These are phyloP conservation scores for Tetropium fuscum DNA, from an alignment of 2,888 invertebrate species.

Conservation along the genomic window DNA sequence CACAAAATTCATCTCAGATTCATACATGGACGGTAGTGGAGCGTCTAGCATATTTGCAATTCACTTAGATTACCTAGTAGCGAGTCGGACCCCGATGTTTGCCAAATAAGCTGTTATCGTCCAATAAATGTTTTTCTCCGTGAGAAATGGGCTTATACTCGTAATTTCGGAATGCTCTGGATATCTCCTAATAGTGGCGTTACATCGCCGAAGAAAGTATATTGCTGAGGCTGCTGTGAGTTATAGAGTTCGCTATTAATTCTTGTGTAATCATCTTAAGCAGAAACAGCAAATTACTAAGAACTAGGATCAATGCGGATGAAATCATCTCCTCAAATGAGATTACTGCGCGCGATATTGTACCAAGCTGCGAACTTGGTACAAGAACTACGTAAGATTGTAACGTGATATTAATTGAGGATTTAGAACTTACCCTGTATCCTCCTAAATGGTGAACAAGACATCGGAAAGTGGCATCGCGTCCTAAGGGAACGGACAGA, in stretches of 20 bases:
- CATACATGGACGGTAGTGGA: too few species aligned
- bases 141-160: too few species aligned
- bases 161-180: too few species aligned
- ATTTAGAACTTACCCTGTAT: constrained; percentile 79
- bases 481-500: constrained; percentile 85
- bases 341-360: not conserved
- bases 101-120: too few species aligned
- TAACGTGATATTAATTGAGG: constrained; percentile 33
- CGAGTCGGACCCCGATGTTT: too few species aligned
- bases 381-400: constrained; percentile 1
- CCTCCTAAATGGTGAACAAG: constrained; percentile 88
- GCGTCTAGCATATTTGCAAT: too few species aligned
- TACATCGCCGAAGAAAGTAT: too few species aligned
- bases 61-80: too few species aligned
- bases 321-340: not conserved
- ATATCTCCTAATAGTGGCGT: too few species aligned
- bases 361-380: not conserved
- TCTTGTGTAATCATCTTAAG: not conserved
- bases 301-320: not conserved
- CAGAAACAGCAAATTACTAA: not conserved
- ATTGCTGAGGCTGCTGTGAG: too few species aligned
- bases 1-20: too few species aligned
- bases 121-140: too few species aligned
- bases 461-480: constrained; percentile 90
- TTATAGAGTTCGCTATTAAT: not conserved